Evolutionary conservation across 2,113 vertebrate species (phyloP).

Genomic region (Scolopax mira): DNA sequence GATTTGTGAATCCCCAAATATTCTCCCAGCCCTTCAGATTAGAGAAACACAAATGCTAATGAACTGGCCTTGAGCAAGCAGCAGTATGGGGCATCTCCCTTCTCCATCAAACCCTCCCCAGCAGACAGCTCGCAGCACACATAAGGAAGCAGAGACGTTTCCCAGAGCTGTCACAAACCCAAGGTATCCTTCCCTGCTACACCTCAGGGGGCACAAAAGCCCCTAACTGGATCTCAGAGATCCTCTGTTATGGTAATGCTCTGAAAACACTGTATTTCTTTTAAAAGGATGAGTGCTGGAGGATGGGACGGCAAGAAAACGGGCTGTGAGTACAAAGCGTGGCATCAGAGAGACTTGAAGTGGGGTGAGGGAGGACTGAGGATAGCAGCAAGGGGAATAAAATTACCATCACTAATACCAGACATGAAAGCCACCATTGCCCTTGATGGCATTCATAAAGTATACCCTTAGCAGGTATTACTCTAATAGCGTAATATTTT

Average conservation of each 20-base stretch:
- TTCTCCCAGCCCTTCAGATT: not conserved
- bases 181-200: not conserved
- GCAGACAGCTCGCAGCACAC: not conserved
- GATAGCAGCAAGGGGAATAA: not conserved
- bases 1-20: not conserved
- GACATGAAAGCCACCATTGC: conserved; percentile 39
- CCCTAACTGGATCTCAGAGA: not conserved
- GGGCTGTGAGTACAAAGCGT: not conserved
- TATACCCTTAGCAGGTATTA: not conserved
- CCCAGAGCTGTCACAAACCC: not conserved
- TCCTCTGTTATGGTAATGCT: not conserved
- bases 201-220: not conserved
- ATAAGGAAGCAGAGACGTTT: not conserved
- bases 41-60: not conserved
- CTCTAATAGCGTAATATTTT: conserved; percentile 36
- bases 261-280: not conserved
- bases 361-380: not conserved
- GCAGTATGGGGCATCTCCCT: not conserved
- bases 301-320: not conserved
- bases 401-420: not conserved
- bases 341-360: not conserved
- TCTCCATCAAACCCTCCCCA: not conserved
- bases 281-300: not conserved
- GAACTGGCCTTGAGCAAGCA: not conserved
- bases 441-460: conserved; percentile 47